phyloP scores from a whole-genome alignment of 2,888 invertebrate species.

The Ernsta delagoae region DNA sequence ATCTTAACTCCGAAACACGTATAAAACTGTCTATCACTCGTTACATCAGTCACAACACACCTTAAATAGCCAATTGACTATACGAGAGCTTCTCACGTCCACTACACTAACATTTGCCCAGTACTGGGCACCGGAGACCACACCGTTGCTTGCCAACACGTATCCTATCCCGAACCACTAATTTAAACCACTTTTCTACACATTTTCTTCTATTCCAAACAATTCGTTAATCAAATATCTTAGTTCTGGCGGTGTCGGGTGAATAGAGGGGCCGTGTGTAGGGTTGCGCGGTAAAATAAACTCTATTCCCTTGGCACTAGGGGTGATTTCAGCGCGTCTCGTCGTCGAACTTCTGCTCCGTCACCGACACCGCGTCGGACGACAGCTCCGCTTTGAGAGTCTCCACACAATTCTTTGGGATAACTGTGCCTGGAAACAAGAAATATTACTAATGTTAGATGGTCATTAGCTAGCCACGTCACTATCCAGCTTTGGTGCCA shows the following conservation, averaged over 20 bases:
- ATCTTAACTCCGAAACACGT: too few relatives aligned
- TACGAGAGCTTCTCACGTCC: too few relatives aligned
- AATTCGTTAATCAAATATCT: too few relatives aligned
- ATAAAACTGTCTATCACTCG: too few relatives aligned
- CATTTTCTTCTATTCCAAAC: neutral
- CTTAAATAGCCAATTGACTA: too few relatives aligned
- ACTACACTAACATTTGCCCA: too few relatives aligned
- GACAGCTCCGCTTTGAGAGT: slow-evolving; percentile 90
- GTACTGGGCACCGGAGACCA: slow-evolving; percentile 8
- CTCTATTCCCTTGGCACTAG: slow-evolving; percentile 24
- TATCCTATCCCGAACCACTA: neutral
- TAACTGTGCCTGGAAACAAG: slow-evolving; percentile 88
- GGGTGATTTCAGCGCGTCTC: slow-evolving; percentile 65
- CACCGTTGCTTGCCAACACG: neutral
- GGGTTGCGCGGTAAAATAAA: slow-evolving; percentile 35
- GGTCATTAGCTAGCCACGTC: too few relatives aligned
- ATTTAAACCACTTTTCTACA: neutral
- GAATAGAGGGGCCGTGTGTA: slow-evolving; percentile 17
- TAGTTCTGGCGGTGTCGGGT: too few relatives aligned
- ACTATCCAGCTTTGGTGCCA: too few relatives aligned
- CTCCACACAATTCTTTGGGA: slow-evolving; percentile 95
- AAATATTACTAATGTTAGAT: too few relatives aligned
- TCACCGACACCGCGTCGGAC: slow-evolving; percentile 92
- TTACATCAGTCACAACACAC: too few relatives aligned
- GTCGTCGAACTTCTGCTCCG: slow-evolving; percentile 87